Conservation (phyloP, 1,140 invertebrate genomes). For the Formica selysi region DNA sequence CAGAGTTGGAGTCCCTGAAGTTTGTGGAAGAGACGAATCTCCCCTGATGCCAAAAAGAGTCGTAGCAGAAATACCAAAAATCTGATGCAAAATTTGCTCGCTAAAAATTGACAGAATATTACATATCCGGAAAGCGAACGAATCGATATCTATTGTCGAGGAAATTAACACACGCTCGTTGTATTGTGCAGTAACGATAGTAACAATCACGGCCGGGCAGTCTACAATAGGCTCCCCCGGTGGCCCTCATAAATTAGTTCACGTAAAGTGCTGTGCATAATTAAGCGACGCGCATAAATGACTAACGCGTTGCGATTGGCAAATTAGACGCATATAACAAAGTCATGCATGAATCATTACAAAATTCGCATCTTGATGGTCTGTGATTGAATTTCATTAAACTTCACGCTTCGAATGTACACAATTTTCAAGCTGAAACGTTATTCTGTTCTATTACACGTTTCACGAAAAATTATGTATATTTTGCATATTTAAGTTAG, state of each 20-base stretch:
- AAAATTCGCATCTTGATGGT: slow-evolving; percentile 42
- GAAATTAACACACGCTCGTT: slow-evolving; percentile 46
- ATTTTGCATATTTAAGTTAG: not conserved
- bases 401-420: not conserved
- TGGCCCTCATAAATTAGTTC: slow-evolving; percentile 48
- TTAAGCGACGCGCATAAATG: slow-evolving; percentile 50
- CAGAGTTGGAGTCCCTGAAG: not conserved
- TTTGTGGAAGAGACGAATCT: not conserved
- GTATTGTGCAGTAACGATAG: slow-evolving; percentile 27
- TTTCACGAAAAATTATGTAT: not conserved
- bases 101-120: slow-evolving; percentile 32
- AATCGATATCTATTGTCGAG: slow-evolving; percentile 37
- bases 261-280: slow-evolving; percentile 55
- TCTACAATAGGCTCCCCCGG: slow-evolving; percentile 38
- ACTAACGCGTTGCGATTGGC: slow-evolving; percentile 34
- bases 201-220: slow-evolving; percentile 9
- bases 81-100: slow-evolving; percentile 24
- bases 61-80: slow-evolving; percentile 22
- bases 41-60: not conserved
- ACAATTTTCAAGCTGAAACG: not conserved
- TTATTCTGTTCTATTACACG: not conserved
- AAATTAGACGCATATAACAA: slow-evolving; percentile 49
- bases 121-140: slow-evolving; percentile 2
- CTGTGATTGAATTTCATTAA: not conserved
- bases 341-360: slow-evolving; percentile 41